A percentile compares a stretch with the other conserved stretches of the same genome.
These are phyloP conservation scores for Podarcis cretensis DNA, from an alignment of 2,113 vertebrate species.

Conservation along the genomic window DNA sequence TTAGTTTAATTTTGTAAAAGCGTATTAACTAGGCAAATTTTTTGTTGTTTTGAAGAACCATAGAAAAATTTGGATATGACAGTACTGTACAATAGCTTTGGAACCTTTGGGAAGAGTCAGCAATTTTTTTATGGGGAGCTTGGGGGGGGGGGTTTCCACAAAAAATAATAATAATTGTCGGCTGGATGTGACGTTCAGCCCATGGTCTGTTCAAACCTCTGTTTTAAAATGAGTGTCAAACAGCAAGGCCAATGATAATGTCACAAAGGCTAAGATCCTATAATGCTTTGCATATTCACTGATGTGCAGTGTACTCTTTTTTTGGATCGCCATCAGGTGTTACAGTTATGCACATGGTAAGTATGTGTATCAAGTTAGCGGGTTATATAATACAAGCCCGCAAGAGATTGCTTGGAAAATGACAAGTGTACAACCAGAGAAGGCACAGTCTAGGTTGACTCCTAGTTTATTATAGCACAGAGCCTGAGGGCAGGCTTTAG, in stretches of 20 bases:
- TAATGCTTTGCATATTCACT: background rate
- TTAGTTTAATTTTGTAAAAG: no score
- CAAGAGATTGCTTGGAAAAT: background rate
- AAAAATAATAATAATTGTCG: no score
- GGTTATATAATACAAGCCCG: background rate
- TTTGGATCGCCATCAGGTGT: background rate
- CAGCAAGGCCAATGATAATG: background rate
- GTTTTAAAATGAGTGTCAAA: background rate
- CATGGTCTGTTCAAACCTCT: no score
- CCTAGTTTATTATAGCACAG: background rate
- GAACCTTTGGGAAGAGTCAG: no score
- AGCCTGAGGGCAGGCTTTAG: constrained; percentile 19
- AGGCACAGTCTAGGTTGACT: background rate
- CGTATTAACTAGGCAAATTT: no score
- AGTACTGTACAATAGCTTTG: no score
- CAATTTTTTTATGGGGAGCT: no score
- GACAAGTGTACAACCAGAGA: background rate
- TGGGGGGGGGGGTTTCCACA: no score
- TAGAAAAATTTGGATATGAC: no score
- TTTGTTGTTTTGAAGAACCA: no score
- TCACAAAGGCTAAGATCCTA: background rate
- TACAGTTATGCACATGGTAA: background rate
- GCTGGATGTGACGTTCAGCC: no score
- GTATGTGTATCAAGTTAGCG: background rate
- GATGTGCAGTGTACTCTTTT: background rate